Base-by-base conservation (phyloP, 2,797 vertebrate species). In the Pipistrellus kuhlii region DNA sequence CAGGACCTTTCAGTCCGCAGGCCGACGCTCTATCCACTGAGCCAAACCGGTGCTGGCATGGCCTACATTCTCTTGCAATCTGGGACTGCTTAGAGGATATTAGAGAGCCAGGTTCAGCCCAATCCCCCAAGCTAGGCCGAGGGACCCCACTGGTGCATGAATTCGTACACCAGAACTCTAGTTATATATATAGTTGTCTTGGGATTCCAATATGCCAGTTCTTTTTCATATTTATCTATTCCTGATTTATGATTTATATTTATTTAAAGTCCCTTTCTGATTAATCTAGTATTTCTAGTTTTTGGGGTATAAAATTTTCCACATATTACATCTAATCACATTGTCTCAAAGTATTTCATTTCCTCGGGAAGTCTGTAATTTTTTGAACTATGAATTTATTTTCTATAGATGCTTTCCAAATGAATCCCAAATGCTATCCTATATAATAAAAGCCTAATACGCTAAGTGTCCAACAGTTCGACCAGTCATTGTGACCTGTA, bases 381-480 rank as follows among this genome's bases (percentile, higher is more conserved):
- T 84, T 72, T 94, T 66, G 32, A 72, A 80, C 7, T 57, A 80
- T 88, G 25, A 88, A 64, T 95, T 66, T 1, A 57, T 82, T 91
- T 88, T 78, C n/a, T 46, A 8, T 73, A 85, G 55, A 77, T 3
- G 8, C 41, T 94, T 94, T 86, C 38, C 25, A 72, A 35, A 8
- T 30, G 46, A 83, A 4, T 69, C 62, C 41, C 14, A 84, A 93
- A 44, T 20, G 66, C 25, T 48, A 41, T 59, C 57, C 25, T 59
- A 59, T 59, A 59, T 59, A 27, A 59, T 59, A 59, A 59, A 27
- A 59, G 25, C 57, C 57, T 59, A 59, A 59, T 59, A 59, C 12
- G 12, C 12, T 59, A 59, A 27, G 25, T 59, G 57, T 59, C 25
- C 2, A 5, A 59, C 57, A 59, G 25, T 59, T 59, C 5, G 5